These are phyloP conservation scores for Drosophila paucipuncta DNA, from an alignment of 2,888 invertebrate species.

Conservation along the genomic window DNA sequence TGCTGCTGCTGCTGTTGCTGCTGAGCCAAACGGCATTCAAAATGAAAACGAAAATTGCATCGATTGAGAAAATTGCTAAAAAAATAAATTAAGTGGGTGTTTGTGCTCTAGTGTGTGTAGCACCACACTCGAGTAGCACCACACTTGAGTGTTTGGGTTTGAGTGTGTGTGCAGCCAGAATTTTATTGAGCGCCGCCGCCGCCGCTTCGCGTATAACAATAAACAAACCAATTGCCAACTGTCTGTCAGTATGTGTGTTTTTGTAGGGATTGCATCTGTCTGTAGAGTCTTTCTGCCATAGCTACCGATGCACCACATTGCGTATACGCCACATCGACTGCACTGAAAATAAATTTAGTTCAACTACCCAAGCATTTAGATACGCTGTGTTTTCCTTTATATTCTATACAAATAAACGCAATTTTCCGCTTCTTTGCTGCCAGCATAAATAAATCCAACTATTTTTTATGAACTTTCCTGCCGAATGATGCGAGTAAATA, in stretches of 20 bases:
- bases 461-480: conserved; percentile 61
- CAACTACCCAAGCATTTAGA: conserved; percentile 45
- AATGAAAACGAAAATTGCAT: conserved; percentile 77
- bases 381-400: conserved; percentile 36
- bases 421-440: conserved; percentile 30
- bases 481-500: conserved; percentile 20
- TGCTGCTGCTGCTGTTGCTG: conserved; percentile 16
- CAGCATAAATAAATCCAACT: conserved; percentile 60
- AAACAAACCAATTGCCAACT: conserved; percentile 58
- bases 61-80: conserved; percentile 65
- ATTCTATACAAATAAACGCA: conserved; percentile 58
- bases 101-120: conserved; percentile 16
- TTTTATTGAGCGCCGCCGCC: conserved; percentile 65
- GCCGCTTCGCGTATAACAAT: conserved; percentile 53
- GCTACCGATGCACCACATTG: conserved; percentile 36
- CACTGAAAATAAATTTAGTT: conserved; percentile 55
- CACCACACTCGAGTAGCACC: background rate
- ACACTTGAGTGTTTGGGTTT: background rate
- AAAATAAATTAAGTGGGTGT: conserved; percentile 25
- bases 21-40: conserved; percentile 42
- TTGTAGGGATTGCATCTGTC: conserved; percentile 4
- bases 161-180: conserved; percentile 35
- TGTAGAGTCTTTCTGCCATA: conserved; percentile 11
- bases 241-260: conserved; percentile 15
- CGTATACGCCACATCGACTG: conserved; percentile 66